Evolutionary conservation across 2,113 vertebrate genomes (phyloP).

Genomic region (Actinemys pallida): DNA sequence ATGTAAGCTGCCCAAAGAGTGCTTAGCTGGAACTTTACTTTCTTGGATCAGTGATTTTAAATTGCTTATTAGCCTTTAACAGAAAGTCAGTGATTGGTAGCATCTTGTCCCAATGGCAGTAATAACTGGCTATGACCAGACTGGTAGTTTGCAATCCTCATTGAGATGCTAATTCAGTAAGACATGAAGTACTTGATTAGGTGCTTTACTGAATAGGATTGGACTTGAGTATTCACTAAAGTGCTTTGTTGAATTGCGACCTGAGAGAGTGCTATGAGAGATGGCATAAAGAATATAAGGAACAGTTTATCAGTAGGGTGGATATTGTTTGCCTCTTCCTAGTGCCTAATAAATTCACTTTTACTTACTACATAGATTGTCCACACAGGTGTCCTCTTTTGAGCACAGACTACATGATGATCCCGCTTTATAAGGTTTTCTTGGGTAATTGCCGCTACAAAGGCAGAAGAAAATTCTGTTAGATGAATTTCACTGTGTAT

Average conservation of each 20-base stretch:
- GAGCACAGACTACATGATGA: conserved; percentile 62
- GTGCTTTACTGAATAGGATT: neutral
- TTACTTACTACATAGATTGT: conserved; percentile 81
- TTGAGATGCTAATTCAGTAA: neutral
- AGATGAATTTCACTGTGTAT: no score
- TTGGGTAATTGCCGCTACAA: neutral
- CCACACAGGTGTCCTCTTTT: conserved; percentile 52
- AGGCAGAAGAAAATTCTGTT: neutral
- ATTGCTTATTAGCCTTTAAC: neutral
- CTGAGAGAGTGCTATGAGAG: neutral
- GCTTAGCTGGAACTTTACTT: neutral
- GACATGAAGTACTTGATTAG: neutral
- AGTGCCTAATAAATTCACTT: neutral
- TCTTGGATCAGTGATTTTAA: neutral
- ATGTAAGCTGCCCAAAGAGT: neutral
- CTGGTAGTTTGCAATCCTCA: neutral
- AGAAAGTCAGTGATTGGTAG: neutral
- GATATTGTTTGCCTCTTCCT: neutral
- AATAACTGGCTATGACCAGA: neutral
- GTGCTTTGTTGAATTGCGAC: neutral
- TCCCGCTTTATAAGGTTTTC: conserved; percentile 69
- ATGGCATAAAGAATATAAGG: neutral
- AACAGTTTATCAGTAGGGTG: neutral
- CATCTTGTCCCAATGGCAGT: neutral
- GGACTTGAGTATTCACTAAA: neutral